Evolutionary conservation across 2,113 vertebrate species (phyloP), one percentile per base, ranked within the genome.

Genomic region (Cavia aperea): DNA sequence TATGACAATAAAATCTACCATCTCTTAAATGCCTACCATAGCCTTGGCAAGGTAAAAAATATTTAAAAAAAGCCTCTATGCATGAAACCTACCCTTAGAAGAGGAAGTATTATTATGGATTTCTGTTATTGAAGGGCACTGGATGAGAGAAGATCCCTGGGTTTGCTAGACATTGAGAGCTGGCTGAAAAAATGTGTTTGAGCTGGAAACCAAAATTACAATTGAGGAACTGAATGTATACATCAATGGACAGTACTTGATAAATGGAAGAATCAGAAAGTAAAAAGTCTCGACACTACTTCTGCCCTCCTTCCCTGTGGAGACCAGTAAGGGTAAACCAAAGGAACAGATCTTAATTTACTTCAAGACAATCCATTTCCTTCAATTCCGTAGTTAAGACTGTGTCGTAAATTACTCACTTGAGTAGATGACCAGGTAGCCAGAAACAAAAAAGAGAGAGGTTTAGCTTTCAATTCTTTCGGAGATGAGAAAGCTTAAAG

Each of bases 301-400:
- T 15, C 56, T 13, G 19, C 15, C 24, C 4, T 9, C 33, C 36
- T 2, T 60, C 2, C 46, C 49, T 23, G 1, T 13, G 26, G 1
- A 60, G 1, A 72, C n/a, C 10, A 21, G 1, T 31, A 73, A 66
- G 4, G 7, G 11, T 31, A 78, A 66, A 87, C 46, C 2, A 31
- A 86, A 70, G 19, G 16, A 43, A 0, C 23, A n/a, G 21, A 51
- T 62, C 86, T 81, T 82, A 49, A 36, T 63, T 62, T 7, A 36
- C 4, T 5, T 86, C 9, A 88, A 46, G 8, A 15, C 12, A 39
- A n/a, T 14, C 23, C 26, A 49, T 70, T 60, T 58, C 29, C 33
- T 77, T 51, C 8, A 7, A 72, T 14, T 14, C 39, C 66, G 24
- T 9, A 62, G 51, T 14, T 15, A 58, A 11, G 21, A 58, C 46